Conservation (phyloP, 1,140 invertebrate species). For the Drosophila kohkoa region DNA sequence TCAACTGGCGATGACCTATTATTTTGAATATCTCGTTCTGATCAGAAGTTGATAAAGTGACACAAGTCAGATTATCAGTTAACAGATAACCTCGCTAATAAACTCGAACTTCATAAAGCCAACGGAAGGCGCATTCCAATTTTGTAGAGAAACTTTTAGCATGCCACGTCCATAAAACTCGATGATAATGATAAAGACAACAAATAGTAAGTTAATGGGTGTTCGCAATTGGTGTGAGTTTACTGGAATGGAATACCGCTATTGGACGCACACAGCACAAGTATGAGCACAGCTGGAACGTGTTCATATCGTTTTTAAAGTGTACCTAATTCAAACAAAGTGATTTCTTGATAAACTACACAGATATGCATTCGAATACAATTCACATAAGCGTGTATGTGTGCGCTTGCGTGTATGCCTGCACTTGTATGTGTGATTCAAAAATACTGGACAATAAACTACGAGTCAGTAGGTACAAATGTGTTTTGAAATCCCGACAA, state of each 20-base stretch:
- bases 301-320: conserved; percentile 51
- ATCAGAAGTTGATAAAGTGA: conserved; percentile 46
- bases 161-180: conserved; percentile 16
- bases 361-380: background rate
- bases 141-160: conserved; percentile 29
- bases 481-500: conserved; percentile 44
- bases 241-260: conserved; percentile 50
- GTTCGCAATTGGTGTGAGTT: conserved; percentile 41
- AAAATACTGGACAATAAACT: conserved; percentile 11
- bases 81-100: conserved; percentile 23
- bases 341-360: conserved; percentile 69
- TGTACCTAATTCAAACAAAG: conserved; percentile 52
- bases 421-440: conserved; percentile 2
- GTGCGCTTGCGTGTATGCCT: background rate
- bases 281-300: conserved; percentile 61
- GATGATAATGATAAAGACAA: conserved; percentile 11
- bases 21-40: conserved; percentile 15
- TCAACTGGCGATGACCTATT: background rate
- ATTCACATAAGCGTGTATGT: background rate
- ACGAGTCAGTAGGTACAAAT: background rate
- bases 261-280: conserved; percentile 34
- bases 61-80: conserved; percentile 58
- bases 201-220: conserved; percentile 60
- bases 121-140: background rate
- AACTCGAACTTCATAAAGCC: conserved; percentile 1